Evolutionary conservation across 2,888 invertebrate genomes (phyloP), one percentile per base, ranked within the genome.

Genomic region (Prenolepis imparis): DNA sequence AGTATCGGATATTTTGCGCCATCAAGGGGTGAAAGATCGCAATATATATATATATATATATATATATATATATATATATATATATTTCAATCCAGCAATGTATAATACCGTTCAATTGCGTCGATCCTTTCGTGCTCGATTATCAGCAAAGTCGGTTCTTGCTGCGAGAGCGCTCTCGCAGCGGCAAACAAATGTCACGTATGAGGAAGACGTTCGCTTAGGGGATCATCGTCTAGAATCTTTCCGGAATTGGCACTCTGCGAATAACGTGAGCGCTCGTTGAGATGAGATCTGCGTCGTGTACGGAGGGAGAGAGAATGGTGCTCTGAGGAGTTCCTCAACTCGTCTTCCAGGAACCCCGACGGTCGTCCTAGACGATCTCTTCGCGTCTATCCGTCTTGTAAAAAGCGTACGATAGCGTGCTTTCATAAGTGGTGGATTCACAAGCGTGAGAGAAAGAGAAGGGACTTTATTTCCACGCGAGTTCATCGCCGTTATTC

Each of bases 201-300:
- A 78, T 70, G 70, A 78, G 78, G 59, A 78, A 78, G 59, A 68
- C 21, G 77, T 78, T 57, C 78, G 59, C 70, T 66, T 70, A 55
- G 41, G 28, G 61, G 44, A 78, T 78, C 78, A 78, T 59, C 78
- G 70, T 21, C 78, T 78, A 70, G 36, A 68, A 78, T 80, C 70
- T 70, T 78, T 32, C 74, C 73, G 52, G 78, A 86, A 86, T 88
- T 87, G 80, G 82, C 80, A 86, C 84, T 82, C 78, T 39, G 48
- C 80, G 77, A 78, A 77, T 85, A 86, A 83, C 83, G 83, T 67
- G 81, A 85, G 80, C 59, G 70, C 70, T 88, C 82, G 87, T 87
- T 87, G 74, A 87, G 86, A 86, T 86, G 84, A 88, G 80, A 88
- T 88, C 88, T 80, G 59, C 41, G 24, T 52, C 36, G 39, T 70